Evolutionary conservation across 2,113 vertebrate genomes (phyloP).

Genomic region (Cyphomyrus plagiostoma): DNA sequence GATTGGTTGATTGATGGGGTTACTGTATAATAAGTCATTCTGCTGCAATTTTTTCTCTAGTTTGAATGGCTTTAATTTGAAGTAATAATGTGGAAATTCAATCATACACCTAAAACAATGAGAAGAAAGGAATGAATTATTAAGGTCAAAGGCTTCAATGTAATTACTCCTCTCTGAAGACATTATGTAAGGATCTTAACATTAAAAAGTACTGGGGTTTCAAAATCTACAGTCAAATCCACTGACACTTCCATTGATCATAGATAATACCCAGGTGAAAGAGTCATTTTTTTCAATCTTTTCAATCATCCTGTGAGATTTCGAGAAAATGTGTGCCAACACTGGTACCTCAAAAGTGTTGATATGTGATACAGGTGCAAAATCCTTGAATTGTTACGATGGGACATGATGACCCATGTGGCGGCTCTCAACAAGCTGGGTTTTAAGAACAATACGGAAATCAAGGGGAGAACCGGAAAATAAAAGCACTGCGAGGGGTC

Average conservation of each 20-base stretch:
- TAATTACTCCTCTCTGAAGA: neutral
- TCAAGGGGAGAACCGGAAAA: neutral
- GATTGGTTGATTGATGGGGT: neutral
- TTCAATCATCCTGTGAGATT: neutral
- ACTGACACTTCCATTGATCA: neutral
- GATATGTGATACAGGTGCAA: neutral
- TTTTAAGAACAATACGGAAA: neutral
- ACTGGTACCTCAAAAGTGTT: neutral
- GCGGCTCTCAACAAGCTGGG: neutral
- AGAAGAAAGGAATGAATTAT: neutral
- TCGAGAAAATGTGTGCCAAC: neutral
- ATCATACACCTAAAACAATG: neutral
- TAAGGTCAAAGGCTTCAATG: neutral
- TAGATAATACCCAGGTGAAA: neutral
- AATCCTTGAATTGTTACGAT: neutral
- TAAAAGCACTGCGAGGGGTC: too few species aligned
- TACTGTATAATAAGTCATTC: neutral
- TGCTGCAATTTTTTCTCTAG: neutral
- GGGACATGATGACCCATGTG: neutral
- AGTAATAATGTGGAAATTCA: neutral
- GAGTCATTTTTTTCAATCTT: neutral
- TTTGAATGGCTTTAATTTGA: neutral
- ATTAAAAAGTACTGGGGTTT: neutral
- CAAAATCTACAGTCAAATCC: neutral
- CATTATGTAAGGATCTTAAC: neutral